Base-by-base conservation (phyloP, 2,888 invertebrate genomes). In the Epirrita christyi region DNA sequence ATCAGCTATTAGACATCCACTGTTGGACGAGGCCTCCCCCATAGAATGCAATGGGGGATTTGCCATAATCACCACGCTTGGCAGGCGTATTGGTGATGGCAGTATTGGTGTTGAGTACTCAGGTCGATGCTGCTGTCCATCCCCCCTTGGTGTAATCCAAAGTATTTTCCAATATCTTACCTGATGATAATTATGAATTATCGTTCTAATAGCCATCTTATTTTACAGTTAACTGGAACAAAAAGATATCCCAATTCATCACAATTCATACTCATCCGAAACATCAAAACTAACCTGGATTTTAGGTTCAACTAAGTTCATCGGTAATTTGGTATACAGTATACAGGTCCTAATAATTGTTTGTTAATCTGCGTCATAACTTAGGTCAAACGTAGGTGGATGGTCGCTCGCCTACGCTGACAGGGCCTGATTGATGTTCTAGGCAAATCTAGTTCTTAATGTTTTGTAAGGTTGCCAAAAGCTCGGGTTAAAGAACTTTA, bases 401-500 rank as follows among this genome's bases (percentile, higher is more conserved):
- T 55, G 76, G 67, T 34, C 51, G 63, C 57, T 72, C 76, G 80
- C 81, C 75, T 76, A 77, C 81, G 72, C 63, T 66, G 74, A 72
- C 71, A 67, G 53, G 32, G 45, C 34, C 57, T 74, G 78, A 75
- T 73, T 71, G 74, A 79, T 75, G 52, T 28, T 28, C 21, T 50
- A 44, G 43, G 52, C 40, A 58, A 41, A 54, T 15, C 46, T 38
- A 34, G 49, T 51, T 37, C 11, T 15, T 34, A 47, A 43, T 28
- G 10, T 5, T 28, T 44, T 40, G 9, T 34, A 27, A 7, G 44
- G 38, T 58, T 48, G 36, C 44, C 34, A 38, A 59, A 49, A 50
- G 28, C 43, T 27, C 14, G 38, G 54, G 45, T 54, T 45, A 47
- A 34, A 7, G 46, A 59, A 54, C 53, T 50, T 45, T 41, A n/a